A percentile compares a stretch with the other conserved stretches of the same genome.
These are phyloP conservation scores for Julus scanicus DNA, from an alignment of 2,888 invertebrate species.

Conservation along the genomic window DNA sequence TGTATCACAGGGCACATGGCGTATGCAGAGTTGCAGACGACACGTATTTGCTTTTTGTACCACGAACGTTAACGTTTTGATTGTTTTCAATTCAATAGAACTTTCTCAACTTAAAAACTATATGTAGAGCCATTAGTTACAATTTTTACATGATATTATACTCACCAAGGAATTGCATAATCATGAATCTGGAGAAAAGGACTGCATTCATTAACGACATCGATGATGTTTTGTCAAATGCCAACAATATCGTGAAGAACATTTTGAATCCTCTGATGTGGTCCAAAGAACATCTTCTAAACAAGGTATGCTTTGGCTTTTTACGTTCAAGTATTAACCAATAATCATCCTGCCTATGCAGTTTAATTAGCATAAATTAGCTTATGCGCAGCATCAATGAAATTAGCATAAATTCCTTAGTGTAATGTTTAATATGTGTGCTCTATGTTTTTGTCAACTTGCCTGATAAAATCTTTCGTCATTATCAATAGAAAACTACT, in stretches of 20 bases:
- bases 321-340: neutral
- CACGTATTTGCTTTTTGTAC: neutral
- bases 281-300: constrained; percentile 45
- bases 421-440: too few relatives aligned
- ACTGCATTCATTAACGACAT: constrained; percentile 24
- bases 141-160: neutral
- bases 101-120: too few relatives aligned
- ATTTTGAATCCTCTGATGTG: constrained; percentile 20
- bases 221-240: neutral
- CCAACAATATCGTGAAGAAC: neutral
- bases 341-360: too few relatives aligned
- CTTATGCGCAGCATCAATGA: too few relatives aligned
- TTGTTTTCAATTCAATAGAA: too few relatives aligned
- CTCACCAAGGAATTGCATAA: neutral
- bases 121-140: too few relatives aligned
- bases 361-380: too few relatives aligned
- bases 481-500: neutral
- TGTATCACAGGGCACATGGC: too few relatives aligned
- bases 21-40: neutral
- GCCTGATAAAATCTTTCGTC: too few relatives aligned
- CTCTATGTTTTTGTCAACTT: too few relatives aligned
- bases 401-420: too few relatives aligned
- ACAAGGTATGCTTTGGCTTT: neutral
- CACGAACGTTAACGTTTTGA: too few relatives aligned
- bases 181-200: neutral